These are phyloP conservation scores for Pelobates fuscus DNA, from an alignment of 2,113 vertebrate genomes.

Conservation along the genomic window DNA sequence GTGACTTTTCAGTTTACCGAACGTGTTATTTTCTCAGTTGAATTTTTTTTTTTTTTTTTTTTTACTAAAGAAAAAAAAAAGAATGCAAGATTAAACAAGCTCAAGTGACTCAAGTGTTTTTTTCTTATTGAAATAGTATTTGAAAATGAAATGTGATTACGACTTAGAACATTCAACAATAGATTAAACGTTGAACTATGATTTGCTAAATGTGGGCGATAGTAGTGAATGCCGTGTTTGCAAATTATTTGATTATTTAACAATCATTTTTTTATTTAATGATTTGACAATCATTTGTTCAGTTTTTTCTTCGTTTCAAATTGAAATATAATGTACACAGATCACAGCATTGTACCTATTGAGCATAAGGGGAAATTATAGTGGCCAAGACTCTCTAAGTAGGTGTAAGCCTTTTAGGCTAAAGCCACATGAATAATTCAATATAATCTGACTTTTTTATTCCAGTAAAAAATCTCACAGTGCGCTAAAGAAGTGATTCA, in stretches of 20 bases:
- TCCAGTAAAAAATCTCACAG: too few relatives aligned
- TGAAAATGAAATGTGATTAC: slow-evolving; percentile 4
- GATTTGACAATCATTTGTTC: too few relatives aligned
- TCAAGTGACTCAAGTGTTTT: background rate
- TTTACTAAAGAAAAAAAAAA: background rate
- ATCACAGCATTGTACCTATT: too few relatives aligned
- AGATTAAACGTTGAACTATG: background rate
- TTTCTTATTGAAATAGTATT: background rate
- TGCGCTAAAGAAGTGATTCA: too few relatives aligned
- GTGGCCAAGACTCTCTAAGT: too few relatives aligned
- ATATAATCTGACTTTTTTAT: too few relatives aligned
- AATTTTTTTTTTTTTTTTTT: background rate
- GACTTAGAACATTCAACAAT: background rate
- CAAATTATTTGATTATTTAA: background rate
- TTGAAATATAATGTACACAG: too few relatives aligned
- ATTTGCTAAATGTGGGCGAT: background rate
- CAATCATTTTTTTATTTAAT: too few relatives aligned
- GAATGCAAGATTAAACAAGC: slow-evolving; percentile 12
- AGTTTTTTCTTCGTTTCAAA: too few relatives aligned
- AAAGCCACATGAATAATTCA: too few relatives aligned
- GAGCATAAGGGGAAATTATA: too few relatives aligned
- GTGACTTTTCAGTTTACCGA: background rate
- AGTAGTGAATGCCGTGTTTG: background rate
- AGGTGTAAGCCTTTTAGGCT: too few relatives aligned
- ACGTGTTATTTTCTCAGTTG: background rate